These are phyloP conservation scores for Yoshiicerus persimilis DNA, from an alignment of 1,140 invertebrate genomes.

Conservation along the genomic window DNA sequence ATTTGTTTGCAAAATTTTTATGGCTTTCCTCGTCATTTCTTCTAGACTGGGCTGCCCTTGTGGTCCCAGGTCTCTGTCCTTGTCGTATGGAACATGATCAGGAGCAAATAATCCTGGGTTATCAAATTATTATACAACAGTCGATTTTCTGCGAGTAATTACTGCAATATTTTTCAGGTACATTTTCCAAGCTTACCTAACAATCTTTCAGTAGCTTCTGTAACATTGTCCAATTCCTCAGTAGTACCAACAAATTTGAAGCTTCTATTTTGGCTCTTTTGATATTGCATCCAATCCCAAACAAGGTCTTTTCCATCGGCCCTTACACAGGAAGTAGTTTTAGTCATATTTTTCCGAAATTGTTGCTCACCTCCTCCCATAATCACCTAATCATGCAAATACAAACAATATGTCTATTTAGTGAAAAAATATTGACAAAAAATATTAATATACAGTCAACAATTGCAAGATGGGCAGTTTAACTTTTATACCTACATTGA, in stretches of 20 bases:
- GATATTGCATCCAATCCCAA: constrained; percentile 58
- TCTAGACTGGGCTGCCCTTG: constrained; percentile 73
- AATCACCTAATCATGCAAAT: constrained; percentile 56
- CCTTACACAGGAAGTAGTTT: constrained; percentile 53
- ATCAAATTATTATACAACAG: background rate
- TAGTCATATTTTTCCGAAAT: constrained; percentile 58
- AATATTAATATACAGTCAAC: no score
- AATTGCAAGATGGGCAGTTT: background rate
- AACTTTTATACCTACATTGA: constrained; percentile 59
- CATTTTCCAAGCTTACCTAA: constrained; percentile 51
- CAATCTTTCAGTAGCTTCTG: constrained; percentile 59
- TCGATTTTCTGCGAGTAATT: background rate
- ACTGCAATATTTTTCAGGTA: background rate
- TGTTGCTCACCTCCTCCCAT: constrained; percentile 61
- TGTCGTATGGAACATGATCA: constrained; percentile 71
- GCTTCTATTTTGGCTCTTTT: constrained; percentile 51
- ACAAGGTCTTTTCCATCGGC: constrained; percentile 62
- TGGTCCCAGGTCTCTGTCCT: constrained; percentile 65
- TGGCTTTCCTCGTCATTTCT: constrained; percentile 83
- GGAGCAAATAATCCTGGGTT: constrained; percentile 66
- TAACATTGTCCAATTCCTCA: constrained; percentile 57
- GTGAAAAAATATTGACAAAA: no score
- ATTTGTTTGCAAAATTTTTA: constrained; percentile 76
- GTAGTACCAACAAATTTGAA: constrained; percentile 58
- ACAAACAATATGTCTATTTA: background rate